These are phyloP conservation scores for Hermaeophaga mercurialis DNA, from an alignment of 2,888 invertebrate species.

Conservation along the genomic window DNA sequence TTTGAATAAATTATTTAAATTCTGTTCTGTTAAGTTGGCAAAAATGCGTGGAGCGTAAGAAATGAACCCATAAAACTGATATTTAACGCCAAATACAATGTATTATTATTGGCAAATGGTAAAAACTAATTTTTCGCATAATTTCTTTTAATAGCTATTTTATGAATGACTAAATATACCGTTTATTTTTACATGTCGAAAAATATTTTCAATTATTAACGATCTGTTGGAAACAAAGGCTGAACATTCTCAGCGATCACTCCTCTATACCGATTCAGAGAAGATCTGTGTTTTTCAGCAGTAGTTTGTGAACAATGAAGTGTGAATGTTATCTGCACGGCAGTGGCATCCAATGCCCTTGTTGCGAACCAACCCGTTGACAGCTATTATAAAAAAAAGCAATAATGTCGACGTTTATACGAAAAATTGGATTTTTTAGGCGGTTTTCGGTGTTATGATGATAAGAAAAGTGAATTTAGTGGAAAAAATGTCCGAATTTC, in stretches of 20 bases:
- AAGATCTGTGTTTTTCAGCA: constrained; percentile 29
- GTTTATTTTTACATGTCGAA: neutral
- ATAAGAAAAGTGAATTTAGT: neutral
- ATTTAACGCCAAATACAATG: too few species aligned
- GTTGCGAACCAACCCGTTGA: constrained; percentile 19
- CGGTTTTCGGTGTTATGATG: neutral
- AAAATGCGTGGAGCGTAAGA: too few species aligned
- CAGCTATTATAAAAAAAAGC: constrained; percentile 9
- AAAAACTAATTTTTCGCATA: too few species aligned
- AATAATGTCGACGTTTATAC: neutral
- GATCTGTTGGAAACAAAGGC: neutral
- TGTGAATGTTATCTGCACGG: constrained; percentile 28
- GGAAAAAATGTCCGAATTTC: constrained; percentile 16
- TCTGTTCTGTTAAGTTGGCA: too few species aligned
- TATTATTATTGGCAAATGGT: too few species aligned
- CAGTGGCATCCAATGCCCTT: constrained; percentile 22
- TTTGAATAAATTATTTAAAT: too few species aligned
- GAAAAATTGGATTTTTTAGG: constrained; percentile 1
- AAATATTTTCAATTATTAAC: neutral
- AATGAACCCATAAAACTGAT: too few species aligned
- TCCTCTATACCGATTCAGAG: constrained; percentile 5
- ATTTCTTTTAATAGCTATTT: too few species aligned
- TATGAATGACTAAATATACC: neutral
- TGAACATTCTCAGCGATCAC: neutral
- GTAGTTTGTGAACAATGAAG: constrained; percentile 28